A percentile compares a stretch with the other conserved stretches of the same genome.
phyloP scores from a whole-genome alignment of 2,888 invertebrate genomes.

The Drosophila anomelani region DNA sequence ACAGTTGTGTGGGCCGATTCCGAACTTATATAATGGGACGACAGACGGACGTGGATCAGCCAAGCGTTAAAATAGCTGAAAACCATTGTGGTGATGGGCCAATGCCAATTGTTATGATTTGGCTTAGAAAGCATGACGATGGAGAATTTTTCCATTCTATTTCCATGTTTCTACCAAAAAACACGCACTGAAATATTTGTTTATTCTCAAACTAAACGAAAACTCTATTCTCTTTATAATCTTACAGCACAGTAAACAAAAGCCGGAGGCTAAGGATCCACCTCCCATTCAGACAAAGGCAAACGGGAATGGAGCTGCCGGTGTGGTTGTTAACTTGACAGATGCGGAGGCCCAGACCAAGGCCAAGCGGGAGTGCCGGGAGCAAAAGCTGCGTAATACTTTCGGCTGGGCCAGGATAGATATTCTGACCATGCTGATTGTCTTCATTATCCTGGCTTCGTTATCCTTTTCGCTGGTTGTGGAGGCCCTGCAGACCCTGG shows the following conservation, averaged over 20 bases:
- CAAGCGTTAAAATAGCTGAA: slow-evolving; percentile 68
- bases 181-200: not conserved
- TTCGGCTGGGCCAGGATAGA: slow-evolving; percentile 97
- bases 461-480: slow-evolving; percentile 92
- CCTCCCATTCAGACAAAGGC: slow-evolving; percentile 10
- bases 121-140: slow-evolving; percentile 51
- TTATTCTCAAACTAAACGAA: too few relatives aligned
- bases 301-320: slow-evolving; percentile 29
- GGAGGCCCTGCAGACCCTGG: slow-evolving; percentile 92
- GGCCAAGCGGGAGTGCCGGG: slow-evolving; percentile 84
- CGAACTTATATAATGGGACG: slow-evolving; percentile 44
- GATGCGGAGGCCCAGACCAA: slow-evolving; percentile 64
- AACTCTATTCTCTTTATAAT: not conserved
- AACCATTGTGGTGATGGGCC: slow-evolving; percentile 47
- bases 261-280: slow-evolving; percentile 13
- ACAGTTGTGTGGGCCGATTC: slow-evolving; percentile 29
- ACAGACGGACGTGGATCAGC: slow-evolving; percentile 43
- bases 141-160: slow-evolving; percentile 21
- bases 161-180: not conserved
- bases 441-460: slow-evolving; percentile 92
- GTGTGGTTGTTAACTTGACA: slow-evolving; percentile 56
- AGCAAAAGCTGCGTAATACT: slow-evolving; percentile 91
- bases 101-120: slow-evolving; percentile 38
- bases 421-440: slow-evolving; percentile 92
- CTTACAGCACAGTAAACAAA: slow-evolving; percentile 79